These are phyloP conservation scores for Perizoma affinitatum DNA, from an alignment of 2,888 invertebrate species.

Conservation along the genomic window DNA sequence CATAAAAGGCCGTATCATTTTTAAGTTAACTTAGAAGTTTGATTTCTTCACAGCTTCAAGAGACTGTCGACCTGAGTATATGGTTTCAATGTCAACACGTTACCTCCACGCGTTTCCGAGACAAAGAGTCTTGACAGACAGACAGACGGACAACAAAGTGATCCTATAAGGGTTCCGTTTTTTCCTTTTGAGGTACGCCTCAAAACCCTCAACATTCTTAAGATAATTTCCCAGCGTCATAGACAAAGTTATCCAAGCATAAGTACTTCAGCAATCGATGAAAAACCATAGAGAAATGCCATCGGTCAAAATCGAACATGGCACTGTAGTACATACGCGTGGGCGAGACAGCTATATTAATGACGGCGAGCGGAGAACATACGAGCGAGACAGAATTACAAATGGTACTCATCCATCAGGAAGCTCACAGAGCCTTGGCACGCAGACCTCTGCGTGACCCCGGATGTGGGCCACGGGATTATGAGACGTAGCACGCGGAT, in stretches of 20 bases:
- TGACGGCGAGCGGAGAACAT: conserved; percentile 46
- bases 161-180: no score
- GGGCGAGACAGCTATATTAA: conserved; percentile 42
- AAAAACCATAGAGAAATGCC: conserved; percentile 7
- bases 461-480: conserved; percentile 27
- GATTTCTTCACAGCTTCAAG: no score
- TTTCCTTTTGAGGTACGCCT: no score
- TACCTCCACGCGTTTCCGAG: no score
- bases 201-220: conserved; percentile 6
- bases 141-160: no score
- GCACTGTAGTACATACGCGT: conserved; percentile 10
- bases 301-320: conserved; percentile 16
- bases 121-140: no score
- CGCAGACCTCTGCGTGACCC: conserved; percentile 36
- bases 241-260: no score
- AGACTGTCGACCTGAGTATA: no score
- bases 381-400: conserved; percentile 51
- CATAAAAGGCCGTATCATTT: no score
- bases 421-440: conserved; percentile 48
- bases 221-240: neutral
- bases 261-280: neutral
- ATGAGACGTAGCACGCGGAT: conserved; percentile 19
- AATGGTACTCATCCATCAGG: conserved; percentile 55
- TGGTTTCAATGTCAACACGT: no score
- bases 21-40: no score